Evolutionary conservation across 2,797 vertebrate genomes (phyloP), one percentile per base, ranked within the genome.

Genomic region (Menidia menidia): DNA sequence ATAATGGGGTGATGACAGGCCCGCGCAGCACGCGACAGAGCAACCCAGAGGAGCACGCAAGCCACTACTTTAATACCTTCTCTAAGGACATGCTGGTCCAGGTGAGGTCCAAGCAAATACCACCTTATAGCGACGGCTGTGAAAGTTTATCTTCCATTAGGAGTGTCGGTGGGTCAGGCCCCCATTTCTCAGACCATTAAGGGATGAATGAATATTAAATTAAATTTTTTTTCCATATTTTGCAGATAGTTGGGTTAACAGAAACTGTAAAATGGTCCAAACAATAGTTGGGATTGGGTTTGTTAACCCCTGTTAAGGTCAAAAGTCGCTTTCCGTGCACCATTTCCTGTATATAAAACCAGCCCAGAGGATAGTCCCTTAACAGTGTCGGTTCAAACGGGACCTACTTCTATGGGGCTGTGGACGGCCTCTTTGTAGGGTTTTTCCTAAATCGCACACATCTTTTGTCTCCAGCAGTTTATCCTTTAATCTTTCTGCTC

Each of bases 71-170:
- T 86, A 98, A 96, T 88, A 96, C 95, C 35, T 98, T 96, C 92
- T 99, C 98, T 31, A 99, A 98, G 89, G 97, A 99, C 78, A 95
- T 99, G 93, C 89, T 99, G 72, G 95, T 99, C 64, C 97, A 97
- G 97, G 98, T 99, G 93, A 82, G 77, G 1, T 39, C 8, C 10
- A 39, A 39, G 10, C 35, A 10, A 7, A 39, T 10, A 39, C 54
- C 70, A 39, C 35, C 35, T 39, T 7, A 39, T 39, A 39, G 35
- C 7, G 3, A 9, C 4, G 2, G 35, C 35, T 18, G 3, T 50
- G 48, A 50, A 19, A n/a, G 5, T 19, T 50, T 50, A 10, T 50
- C 48, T 48, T 48, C 47, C n/a, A 16, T n/a, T 1, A 8, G 45
- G 16, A 47, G 18, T 39, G 6, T n/a, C 9, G 14, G 45, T 47